A percentile compares a stretch with the other conserved stretches of the same genome.
These are phyloP conservation scores for Drosophila bocki DNA, from an alignment of 1,140 invertebrate species.

Conservation along the genomic window DNA sequence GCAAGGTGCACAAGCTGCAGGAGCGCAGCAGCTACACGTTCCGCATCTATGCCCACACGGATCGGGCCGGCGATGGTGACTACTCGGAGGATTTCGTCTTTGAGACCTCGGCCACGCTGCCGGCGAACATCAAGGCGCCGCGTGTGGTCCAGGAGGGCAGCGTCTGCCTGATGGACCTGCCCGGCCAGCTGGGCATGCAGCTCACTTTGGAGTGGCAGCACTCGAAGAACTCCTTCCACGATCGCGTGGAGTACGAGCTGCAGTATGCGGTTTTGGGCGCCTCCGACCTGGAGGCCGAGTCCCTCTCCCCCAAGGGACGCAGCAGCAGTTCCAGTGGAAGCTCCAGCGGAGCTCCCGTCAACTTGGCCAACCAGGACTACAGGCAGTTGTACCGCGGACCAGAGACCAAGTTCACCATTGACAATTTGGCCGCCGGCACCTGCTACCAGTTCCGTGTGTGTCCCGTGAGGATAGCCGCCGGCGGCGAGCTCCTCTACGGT, in stretches of 20 bases:
- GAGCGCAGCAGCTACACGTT: conserved; percentile 93
- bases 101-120: conserved; percentile 91
- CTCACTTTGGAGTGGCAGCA: conserved; percentile 87
- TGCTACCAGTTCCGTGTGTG: conserved; percentile 91
- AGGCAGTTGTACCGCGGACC: conserved; percentile 89
- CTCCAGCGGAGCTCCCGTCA: conserved; percentile 36
- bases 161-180: conserved; percentile 60
- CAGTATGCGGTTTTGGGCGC: conserved; percentile 65
- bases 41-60: conserved; percentile 92
- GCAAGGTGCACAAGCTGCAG: conserved; percentile 92
- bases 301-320: conserved; percentile 55
- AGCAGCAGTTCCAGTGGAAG: conserved; percentile 51
- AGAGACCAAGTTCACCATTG: conserved; percentile 88
- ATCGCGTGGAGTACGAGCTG: conserved; percentile 80
- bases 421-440: conserved; percentile 89
- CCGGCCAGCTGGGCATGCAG: conserved; percentile 69
- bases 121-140: conserved; percentile 90
- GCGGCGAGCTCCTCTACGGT: conserved; percentile 88
- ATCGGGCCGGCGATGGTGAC: conserved; percentile 91
- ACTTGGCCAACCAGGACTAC: conserved; percentile 71
- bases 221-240: conserved; percentile 82
- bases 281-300: conserved; percentile 34
- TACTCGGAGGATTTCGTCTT: conserved; percentile 90
- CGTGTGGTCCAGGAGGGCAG: conserved; percentile 85
- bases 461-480: conserved; percentile 88